These are phyloP conservation scores for Gobius niger DNA, from an alignment of 2,113 vertebrate genomes.

Conservation along the genomic window DNA sequence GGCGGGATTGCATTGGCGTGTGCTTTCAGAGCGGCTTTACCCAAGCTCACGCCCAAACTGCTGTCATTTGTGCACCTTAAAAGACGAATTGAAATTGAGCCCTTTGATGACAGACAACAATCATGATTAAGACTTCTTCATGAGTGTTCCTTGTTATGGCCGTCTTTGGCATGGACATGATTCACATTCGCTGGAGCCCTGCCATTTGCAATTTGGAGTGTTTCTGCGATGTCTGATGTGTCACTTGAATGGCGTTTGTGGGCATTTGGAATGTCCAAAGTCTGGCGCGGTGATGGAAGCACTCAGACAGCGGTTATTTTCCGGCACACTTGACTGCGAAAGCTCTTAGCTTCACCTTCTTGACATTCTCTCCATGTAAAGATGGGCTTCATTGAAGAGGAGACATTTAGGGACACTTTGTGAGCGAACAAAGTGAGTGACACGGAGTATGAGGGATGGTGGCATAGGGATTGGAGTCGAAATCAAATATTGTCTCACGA, in stretches of 20 bases:
- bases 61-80: not conserved
- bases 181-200: slow-evolving; percentile 30
- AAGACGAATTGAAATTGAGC: not conserved
- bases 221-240: slow-evolving; percentile 57
- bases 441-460: not conserved
- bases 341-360: slow-evolving; percentile 67
- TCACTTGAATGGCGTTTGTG: slow-evolving; percentile 63
- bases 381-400: slow-evolving; percentile 64
- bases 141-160: not conserved
- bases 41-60: not conserved
- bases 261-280: slow-evolving; percentile 35
- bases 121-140: not conserved
- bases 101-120: not conserved
- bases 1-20: not conserved
- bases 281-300: slow-evolving; percentile 50
- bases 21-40: not conserved
- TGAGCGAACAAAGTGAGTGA: slow-evolving; percentile 48
- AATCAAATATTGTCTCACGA: too few species aligned
- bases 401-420: slow-evolving; percentile 43
- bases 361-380: slow-evolving; percentile 59
- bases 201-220: slow-evolving; percentile 56
- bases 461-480: not conserved
- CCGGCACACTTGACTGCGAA: slow-evolving; percentile 59
- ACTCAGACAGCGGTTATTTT: slow-evolving; percentile 64
- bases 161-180: slow-evolving; percentile 16